A percentile compares a stretch with the other conserved stretches of the same genome.
Evolutionary conservation across 2,797 vertebrate species (phyloP).

Genomic region (Enteromius treurensis): DNA sequence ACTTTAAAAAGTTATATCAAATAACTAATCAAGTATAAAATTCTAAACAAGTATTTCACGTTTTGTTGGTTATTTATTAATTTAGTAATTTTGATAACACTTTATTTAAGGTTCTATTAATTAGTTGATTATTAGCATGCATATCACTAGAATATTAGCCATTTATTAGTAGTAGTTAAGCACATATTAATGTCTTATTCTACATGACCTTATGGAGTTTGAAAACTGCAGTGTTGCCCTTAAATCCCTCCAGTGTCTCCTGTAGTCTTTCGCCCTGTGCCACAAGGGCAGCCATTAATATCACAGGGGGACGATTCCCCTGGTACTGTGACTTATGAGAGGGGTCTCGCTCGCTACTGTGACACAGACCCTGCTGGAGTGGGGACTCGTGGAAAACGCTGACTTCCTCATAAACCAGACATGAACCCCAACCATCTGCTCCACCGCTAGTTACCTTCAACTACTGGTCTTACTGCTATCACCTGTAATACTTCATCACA

Average conservation of each 20-base stretch:
- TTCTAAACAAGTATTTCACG: neutral
- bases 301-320: constrained; percentile 73
- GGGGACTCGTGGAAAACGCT: constrained; percentile 75
- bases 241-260: constrained; percentile 64
- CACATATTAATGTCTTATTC: too few species aligned
- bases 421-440: constrained; percentile 77
- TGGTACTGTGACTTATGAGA: constrained; percentile 71
- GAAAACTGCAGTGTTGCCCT: constrained; percentile 67
- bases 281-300: constrained; percentile 78
- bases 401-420: constrained; percentile 67
- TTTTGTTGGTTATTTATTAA: neutral
- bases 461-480: constrained; percentile 50
- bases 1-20: neutral
- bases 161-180: too few species aligned
- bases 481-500: constrained; percentile 59
- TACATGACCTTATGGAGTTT: neutral
- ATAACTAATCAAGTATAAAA: neutral
- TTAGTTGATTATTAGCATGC: too few species aligned
- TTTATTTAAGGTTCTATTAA: too few species aligned
- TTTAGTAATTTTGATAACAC: neutral
- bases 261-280: constrained; percentile 71
- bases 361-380: constrained; percentile 70
- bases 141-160: too few species aligned
- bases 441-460: constrained; percentile 60
- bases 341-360: constrained; percentile 71